Evolutionary conservation across 2,113 vertebrate genomes (phyloP).

Genomic region (Ancistrus triradiatus): DNA sequence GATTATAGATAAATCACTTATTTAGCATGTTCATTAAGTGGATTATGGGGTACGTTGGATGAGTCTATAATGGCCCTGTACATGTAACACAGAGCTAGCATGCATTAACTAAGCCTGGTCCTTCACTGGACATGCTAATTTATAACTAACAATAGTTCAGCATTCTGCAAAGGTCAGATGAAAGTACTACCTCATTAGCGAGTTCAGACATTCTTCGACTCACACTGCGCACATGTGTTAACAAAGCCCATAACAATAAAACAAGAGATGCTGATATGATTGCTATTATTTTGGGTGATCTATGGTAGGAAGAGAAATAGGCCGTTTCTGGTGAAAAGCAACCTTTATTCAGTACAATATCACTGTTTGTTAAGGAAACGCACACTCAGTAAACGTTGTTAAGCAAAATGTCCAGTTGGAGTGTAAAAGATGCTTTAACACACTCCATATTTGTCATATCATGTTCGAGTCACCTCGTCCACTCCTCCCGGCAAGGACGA

Average conservation of each 20-base stretch:
- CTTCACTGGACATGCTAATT: conserved; percentile 2
- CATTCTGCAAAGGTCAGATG: conserved; percentile 24
- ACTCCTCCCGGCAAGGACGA: conserved; percentile 34
- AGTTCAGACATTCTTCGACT: neutral
- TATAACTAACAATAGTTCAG: conserved; percentile 16
- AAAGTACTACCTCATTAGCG: conserved; percentile 31
- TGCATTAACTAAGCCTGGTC: conserved; percentile 1
- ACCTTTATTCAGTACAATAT: too few relatives aligned
- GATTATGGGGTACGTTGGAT: too few relatives aligned
- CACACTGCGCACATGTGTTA: too few relatives aligned
- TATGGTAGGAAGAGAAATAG: too few relatives aligned
- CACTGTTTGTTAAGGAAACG: too few relatives aligned
- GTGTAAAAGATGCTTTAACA: conserved; percentile 18
- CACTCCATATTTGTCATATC: conserved; percentile 1
- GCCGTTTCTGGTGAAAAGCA: too few relatives aligned
- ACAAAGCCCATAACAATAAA: too few relatives aligned
- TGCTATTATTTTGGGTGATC: too few relatives aligned
- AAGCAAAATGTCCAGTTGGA: conserved; percentile 2
- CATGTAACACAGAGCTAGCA: neutral
- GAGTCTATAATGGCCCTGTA: neutral
- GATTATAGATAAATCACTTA: too few relatives aligned
- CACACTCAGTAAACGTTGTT: conserved; percentile 22
- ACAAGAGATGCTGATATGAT: too few relatives aligned
- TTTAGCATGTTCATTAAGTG: too few relatives aligned
- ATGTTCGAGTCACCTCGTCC: conserved; percentile 2